These are phyloP conservation scores for Prionailurus viverrinus DNA, from an alignment of 2,113 vertebrate species.

Conservation along the genomic window DNA sequence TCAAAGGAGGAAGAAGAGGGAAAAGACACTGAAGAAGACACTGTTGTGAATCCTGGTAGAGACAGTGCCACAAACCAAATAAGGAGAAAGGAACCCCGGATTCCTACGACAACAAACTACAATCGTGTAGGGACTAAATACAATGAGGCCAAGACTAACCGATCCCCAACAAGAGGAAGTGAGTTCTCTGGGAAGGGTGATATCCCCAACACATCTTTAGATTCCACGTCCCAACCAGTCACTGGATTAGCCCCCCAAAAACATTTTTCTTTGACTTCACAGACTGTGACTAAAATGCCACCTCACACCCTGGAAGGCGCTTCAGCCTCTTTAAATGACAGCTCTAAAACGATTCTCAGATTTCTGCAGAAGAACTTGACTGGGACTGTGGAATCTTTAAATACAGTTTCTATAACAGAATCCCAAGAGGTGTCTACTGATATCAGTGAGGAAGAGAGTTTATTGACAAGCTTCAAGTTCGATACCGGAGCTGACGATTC, in stretches of 20 bases:
- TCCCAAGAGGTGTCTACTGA: slow-evolving; percentile 83
- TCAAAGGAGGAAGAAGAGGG: slow-evolving; percentile 87
- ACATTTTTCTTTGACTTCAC: slow-evolving; percentile 74
- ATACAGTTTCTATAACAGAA: slow-evolving; percentile 81
- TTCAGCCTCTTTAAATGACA: slow-evolving; percentile 71
- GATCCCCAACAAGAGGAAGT: slow-evolving; percentile 82
- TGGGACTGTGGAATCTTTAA: slow-evolving; percentile 77
- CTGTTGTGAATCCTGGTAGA: slow-evolving; percentile 81
- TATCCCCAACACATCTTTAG: slow-evolving; percentile 81
- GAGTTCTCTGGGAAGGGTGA: slow-evolving; percentile 81
- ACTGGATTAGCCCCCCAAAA: slow-evolving; percentile 79
- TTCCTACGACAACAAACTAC: slow-evolving; percentile 86
- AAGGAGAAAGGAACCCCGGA: slow-evolving; percentile 84
- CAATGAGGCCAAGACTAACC: slow-evolving; percentile 83
- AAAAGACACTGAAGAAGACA: slow-evolving; percentile 82
- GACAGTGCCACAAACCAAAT: slow-evolving; percentile 85
- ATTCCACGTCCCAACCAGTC: slow-evolving; percentile 82
- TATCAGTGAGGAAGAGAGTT: slow-evolving; percentile 81
- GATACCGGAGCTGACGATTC: slow-evolving; percentile 81
- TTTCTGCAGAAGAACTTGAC: slow-evolving; percentile 71
- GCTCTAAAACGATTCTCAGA: slow-evolving; percentile 56
- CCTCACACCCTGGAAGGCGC: slow-evolving; percentile 56
- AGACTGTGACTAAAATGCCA: slow-evolving; percentile 69
- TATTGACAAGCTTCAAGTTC: slow-evolving; percentile 82
- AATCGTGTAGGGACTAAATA: slow-evolving; percentile 74